phyloP scores from a whole-genome alignment of 2,113 vertebrate genomes.

The Symphodus melops region DNA sequence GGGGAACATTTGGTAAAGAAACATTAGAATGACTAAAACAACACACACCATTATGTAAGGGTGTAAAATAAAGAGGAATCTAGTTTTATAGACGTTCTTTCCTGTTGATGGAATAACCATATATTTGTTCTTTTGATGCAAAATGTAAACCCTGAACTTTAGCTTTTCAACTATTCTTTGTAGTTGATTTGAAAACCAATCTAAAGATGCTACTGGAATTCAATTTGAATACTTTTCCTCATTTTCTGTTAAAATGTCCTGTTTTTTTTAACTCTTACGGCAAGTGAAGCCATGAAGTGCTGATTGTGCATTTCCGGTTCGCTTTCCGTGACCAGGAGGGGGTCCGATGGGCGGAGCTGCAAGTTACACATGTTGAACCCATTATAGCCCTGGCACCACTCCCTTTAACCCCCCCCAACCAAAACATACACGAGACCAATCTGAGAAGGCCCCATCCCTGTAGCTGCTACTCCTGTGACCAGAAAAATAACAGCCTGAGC shows the following conservation, averaged over 20 bases:
- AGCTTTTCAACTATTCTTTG: too few relatives aligned
- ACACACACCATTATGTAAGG: background rate
- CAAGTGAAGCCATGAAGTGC: conserved; percentile 71
- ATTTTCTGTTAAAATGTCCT: conserved; percentile 26
- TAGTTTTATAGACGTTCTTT: background rate
- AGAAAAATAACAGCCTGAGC: conserved; percentile 61
- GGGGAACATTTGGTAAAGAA: background rate
- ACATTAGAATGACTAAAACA: background rate
- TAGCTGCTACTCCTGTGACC: conserved; percentile 65
- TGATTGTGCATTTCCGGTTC: conserved; percentile 77
- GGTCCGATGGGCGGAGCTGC: conserved; percentile 65
- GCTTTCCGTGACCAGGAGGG: conserved; percentile 56
- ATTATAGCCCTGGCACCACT: conserved; percentile 80
- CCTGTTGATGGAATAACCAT: background rate
- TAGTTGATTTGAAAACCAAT: background rate
- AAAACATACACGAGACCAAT: conserved; percentile 74
- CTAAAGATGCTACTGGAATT: background rate
- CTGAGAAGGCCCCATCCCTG: conserved; percentile 58
- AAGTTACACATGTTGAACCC: conserved; percentile 77
- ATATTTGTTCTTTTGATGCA: background rate
- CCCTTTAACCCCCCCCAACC: conserved; percentile 62
- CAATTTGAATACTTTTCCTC: background rate
- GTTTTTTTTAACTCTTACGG: conserved; percentile 54
- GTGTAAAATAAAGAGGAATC: background rate
- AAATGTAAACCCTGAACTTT: background rate